Evolutionary conservation across 2,888 invertebrate species (phyloP).

Genomic region (Zygothrica quintamaculata): DNA sequence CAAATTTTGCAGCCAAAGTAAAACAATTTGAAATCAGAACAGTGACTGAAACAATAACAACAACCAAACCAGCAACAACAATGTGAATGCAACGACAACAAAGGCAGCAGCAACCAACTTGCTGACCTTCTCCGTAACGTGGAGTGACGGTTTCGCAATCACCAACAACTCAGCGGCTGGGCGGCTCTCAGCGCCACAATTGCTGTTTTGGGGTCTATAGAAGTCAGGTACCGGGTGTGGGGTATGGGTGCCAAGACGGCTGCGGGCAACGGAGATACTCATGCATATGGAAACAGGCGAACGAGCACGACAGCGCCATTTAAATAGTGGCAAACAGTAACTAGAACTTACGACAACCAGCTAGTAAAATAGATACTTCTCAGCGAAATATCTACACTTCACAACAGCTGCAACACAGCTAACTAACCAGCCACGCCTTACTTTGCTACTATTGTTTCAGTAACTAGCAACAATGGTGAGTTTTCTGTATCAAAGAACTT

Average conservation of each 20-base stretch:
- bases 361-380: constrained; percentile 35
- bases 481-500: no score
- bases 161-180: constrained; percentile 44
- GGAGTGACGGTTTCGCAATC: constrained; percentile 70
- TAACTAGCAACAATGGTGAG: no score
- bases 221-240: constrained; percentile 15
- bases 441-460: constrained; percentile 1
- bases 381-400: no score
- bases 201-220: constrained; percentile 31
- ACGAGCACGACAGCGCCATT: constrained; percentile 48
- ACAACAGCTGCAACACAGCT: constrained; percentile 35
- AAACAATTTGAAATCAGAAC: constrained; percentile 58
- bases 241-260: neutral
- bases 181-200: constrained; percentile 56
- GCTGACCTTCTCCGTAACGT: constrained; percentile 71
- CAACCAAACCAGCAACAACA: constrained; percentile 44
- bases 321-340: constrained; percentile 61
- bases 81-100: constrained; percentile 59
- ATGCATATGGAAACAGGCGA: constrained; percentile 48
- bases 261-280: constrained; percentile 26
- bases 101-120: constrained; percentile 55
- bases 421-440: constrained; percentile 36
- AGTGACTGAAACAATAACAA: constrained; percentile 25
- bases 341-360: constrained; percentile 59
- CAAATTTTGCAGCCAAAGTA: constrained; percentile 20